Base-by-base conservation (phyloP, 2,797 vertebrate genomes). In the Antrozous pallidus region DNA sequence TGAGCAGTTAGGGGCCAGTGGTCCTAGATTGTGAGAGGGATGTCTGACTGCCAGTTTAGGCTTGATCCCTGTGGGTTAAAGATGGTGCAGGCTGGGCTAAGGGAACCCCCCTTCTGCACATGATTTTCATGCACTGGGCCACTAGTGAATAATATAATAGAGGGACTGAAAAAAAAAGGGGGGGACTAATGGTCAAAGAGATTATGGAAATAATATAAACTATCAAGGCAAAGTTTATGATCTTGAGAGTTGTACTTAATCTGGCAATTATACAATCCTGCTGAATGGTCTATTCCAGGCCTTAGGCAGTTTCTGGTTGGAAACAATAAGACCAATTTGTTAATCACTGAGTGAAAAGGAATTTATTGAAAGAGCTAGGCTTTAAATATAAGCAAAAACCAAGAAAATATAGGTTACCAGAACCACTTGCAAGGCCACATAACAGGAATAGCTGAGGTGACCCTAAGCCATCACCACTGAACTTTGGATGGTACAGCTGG, bases 351-450 rank as follows among this genome's bases (percentile, higher is more conserved):
- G 56, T n/a, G 84, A 91, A 95, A 77, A 73, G 49, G 38, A 90
- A 88, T 75, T 79, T 31, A 49, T 47, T 49, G 18, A 94, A 93
- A 96, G 42, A 91, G 87, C 26, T 9, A 56, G 83, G 28, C 33
- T 93, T 40, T 91, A 80, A 94, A 91, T 78, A 49, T n/a, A 58
- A 88, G 26, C 31, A 94, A n/a, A 94, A 96, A 84, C 26, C 58
- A 84, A 38, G 61, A 67, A 54, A 82, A 67, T 18, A 80, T 3
- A 20, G 75, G 33, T 51, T 85, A 47, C 9, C 83, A 75, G 80
- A 93, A 65, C 20, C 28, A 45, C 61, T 38, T 10, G 33, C 18
- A 20, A 94, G 65, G 12, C 26, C 45, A 69, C 33, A 8, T 14
- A 49, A 18, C 28, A 49, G 45, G 49, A 90, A 80, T 9, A 78